Base-by-base conservation (phyloP, 1,140 invertebrate genomes). In the Drosophila pachea region DNA sequence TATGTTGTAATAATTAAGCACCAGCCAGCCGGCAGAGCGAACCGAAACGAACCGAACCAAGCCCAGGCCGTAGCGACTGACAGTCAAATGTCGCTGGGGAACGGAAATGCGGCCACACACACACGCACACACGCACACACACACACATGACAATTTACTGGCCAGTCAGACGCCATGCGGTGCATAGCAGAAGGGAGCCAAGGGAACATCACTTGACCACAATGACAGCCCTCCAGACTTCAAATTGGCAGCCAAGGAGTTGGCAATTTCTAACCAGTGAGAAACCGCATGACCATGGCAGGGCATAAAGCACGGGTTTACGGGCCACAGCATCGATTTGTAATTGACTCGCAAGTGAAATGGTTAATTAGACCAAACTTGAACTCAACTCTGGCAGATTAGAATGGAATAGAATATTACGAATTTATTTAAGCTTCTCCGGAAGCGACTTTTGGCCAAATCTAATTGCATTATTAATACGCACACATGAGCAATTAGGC, bases 1-100 rank as follows among this genome's bases (percentile, higher is more conserved):
- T 84, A 84, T 84, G 81, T 81, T 81, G 79, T 86, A 84, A 84
- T 84, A 84, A 84, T 86, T 86, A 84, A 84, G 81, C 73, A 81
- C 50, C 56, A 67, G 73, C 61, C 31, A 56, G 16, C 43, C 22
- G 22, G 22, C 22, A 22, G 22, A 22, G 22, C 22, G 11, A 35
- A 31, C 43, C 47, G 36, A 64, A 48, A 40, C 52, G 5, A 16
- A 47, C 5, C 52, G 47, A 42, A 63, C 31, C 61, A 65, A 56
- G 47, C 42, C 63, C 22, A 32, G 12, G 40, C 8, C 35, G 16
- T 38, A 60, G 31, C 50, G 50, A 72, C 49, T 78, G 75, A 78
- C 78, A 83, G 59, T 42, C 79, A 72, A 67, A 62, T 67, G 63
- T 70, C 61, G 49, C 55, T 65, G 54, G 73, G 42, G 66, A 56